Percentiles rank a stretch among this genome's conserved stretches.
These are phyloP conservation scores for Cyclophora albipunctata DNA, from an alignment of 2,888 invertebrate species.

Conservation along the genomic window DNA sequence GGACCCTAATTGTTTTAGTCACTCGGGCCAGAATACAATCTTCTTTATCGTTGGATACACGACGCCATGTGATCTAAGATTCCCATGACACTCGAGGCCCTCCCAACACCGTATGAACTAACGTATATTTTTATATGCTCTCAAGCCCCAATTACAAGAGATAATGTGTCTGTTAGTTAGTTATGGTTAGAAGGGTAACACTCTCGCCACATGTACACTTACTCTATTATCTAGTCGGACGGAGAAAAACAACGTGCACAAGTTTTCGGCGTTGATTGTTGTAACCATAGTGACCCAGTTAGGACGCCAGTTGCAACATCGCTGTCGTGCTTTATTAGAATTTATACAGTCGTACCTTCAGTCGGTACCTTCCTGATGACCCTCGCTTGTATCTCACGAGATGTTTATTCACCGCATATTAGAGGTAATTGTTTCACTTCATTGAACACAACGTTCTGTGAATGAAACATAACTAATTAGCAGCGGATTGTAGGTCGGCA, in stretches of 20 bases:
- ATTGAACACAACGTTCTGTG: slow-evolving; percentile 49
- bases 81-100: slow-evolving; percentile 32
- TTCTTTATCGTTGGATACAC: not conserved
- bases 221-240: slow-evolving; percentile 30
- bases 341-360: slow-evolving; percentile 25
- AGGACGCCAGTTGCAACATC: slow-evolving; percentile 33
- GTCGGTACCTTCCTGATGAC: slow-evolving; percentile 11
- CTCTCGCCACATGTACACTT: slow-evolving; percentile 51
- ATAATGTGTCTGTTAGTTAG: slow-evolving; percentile 51
- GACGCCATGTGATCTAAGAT: slow-evolving; percentile 8
- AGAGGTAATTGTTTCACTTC: slow-evolving; percentile 42
- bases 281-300: slow-evolving; percentile 61
- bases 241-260: slow-evolving; percentile 26
- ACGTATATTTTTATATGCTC: slow-evolving; percentile 60
- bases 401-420: slow-evolving; percentile 28
- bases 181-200: slow-evolving; percentile 45
- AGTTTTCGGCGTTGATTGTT: slow-evolving; percentile 56
- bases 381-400: slow-evolving; percentile 22
- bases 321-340: slow-evolving; percentile 42
- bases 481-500: slow-evolving; percentile 55
- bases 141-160: slow-evolving; percentile 59
- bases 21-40: too few species aligned
- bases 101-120: slow-evolving; percentile 17
- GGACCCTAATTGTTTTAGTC: not conserved
- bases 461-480: slow-evolving; percentile 58